These are phyloP conservation scores for Tyria jacobaeae DNA, from an alignment of 2,888 invertebrate species.

Conservation along the genomic window DNA sequence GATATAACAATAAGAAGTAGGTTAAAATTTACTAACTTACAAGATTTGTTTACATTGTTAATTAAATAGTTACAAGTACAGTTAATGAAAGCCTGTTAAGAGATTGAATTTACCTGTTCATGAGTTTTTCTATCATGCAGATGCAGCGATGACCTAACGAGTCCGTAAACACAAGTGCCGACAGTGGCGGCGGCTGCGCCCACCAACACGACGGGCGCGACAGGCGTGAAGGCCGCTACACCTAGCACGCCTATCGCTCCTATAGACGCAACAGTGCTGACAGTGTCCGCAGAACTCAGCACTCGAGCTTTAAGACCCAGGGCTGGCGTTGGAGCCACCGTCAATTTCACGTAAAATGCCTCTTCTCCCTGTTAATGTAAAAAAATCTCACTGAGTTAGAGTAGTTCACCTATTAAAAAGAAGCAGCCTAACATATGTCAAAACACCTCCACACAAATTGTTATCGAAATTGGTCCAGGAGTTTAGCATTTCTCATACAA, in stretches of 20 bases:
- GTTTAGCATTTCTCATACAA: too few species aligned
- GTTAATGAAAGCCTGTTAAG: too few species aligned
- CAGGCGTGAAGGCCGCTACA: constrained; percentile 81
- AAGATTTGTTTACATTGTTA: too few species aligned
- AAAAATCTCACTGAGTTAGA: background rate
- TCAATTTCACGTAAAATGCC: constrained; percentile 70
- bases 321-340: constrained; percentile 74
- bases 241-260: constrained; percentile 83
- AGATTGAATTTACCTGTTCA: constrained; percentile 74
- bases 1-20: too few species aligned
- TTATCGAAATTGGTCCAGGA: too few species aligned
- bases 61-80: too few species aligned
- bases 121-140: constrained; percentile 80
- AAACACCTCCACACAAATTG: too few species aligned
- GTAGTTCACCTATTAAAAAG: too few species aligned
- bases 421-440: too few species aligned
- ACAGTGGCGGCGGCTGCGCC: constrained; percentile 80
- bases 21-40: too few species aligned
- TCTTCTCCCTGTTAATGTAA: constrained; percentile 68
- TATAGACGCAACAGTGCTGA: constrained; percentile 73
- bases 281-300: constrained; percentile 75
- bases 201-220: constrained; percentile 79
- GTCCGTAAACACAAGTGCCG: constrained; percentile 82
- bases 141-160: constrained; percentile 80
- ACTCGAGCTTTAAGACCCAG: constrained; percentile 74